Conservation (phyloP, 2,113 vertebrate genomes). For the Pterophyllum scalare region DNA sequence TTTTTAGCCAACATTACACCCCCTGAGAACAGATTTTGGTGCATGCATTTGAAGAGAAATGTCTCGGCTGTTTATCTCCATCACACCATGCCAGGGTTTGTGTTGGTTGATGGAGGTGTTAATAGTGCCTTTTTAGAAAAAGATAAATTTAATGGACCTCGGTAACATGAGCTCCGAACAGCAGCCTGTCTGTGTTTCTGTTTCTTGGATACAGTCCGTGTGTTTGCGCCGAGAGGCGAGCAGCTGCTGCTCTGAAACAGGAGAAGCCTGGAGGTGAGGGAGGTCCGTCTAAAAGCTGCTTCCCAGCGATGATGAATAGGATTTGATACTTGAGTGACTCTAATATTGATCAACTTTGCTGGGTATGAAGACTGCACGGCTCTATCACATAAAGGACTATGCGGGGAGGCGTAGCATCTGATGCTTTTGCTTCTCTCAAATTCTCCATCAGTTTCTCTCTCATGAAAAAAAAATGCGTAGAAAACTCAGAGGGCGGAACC, state of each 20-base stretch:
- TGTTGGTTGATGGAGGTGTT: slow-evolving; percentile 42
- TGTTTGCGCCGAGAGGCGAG: not conserved
- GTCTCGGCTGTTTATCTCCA: not conserved
- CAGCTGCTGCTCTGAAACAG: slow-evolving; percentile 71
- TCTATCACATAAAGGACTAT: slow-evolving; percentile 10
- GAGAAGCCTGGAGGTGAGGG: slow-evolving; percentile 68
- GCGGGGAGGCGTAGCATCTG: not conserved
- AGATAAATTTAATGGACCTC: slow-evolving; percentile 23
- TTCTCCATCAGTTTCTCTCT: not conserved
- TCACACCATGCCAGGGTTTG: too few relatives aligned
- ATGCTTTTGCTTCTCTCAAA: not conserved
- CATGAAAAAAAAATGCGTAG: not conserved
- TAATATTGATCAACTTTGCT: slow-evolving; percentile 59
- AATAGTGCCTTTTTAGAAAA: not conserved
- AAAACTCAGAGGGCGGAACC: not conserved
- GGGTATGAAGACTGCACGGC: slow-evolving; percentile 31
- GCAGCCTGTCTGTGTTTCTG: slow-evolving; percentile 12
- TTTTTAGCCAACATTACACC: rapidly evolving
- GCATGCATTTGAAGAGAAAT: not conserved
- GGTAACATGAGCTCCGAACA: slow-evolving; percentile 42
- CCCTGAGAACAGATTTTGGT: rapidly evolving
- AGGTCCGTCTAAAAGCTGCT: slow-evolving; percentile 67
- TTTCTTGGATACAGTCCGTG: slow-evolving; percentile 10
- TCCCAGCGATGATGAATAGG: slow-evolving; percentile 66
- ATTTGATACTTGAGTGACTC: slow-evolving; percentile 71